phyloP scores from a whole-genome alignment of 2,888 invertebrate species.

The Morpho achilles region DNA sequence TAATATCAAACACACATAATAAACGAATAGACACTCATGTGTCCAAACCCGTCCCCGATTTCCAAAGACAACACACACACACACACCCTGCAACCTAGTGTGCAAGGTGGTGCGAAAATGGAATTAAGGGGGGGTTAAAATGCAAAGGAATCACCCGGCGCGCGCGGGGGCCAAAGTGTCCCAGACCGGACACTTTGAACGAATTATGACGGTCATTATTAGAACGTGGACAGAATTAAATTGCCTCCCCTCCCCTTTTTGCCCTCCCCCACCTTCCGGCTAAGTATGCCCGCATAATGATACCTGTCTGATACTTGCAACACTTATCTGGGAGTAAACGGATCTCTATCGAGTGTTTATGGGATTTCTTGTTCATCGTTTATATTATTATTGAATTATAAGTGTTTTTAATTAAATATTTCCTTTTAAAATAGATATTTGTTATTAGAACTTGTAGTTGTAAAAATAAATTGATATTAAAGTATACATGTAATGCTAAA shows the following conservation, averaged over 20 bases:
- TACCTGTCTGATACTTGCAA: constrained; percentile 71
- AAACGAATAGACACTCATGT: background rate
- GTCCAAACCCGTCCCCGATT: constrained; percentile 16
- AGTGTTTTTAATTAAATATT: too few relatives aligned
- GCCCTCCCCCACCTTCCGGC: constrained; percentile 53
- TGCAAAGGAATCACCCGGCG: constrained; percentile 74
- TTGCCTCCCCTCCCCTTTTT: constrained; percentile 66
- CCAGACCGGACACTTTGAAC: constrained; percentile 81
- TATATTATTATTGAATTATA: background rate
- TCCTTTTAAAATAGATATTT: too few relatives aligned
- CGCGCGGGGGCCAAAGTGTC: constrained; percentile 64
- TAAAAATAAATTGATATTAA: too few relatives aligned
- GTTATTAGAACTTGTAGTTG: too few relatives aligned
- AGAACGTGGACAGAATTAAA: constrained; percentile 82
- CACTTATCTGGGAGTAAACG: constrained; percentile 51
- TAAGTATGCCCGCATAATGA: constrained; percentile 76
- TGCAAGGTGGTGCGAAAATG: constrained; percentile 78
- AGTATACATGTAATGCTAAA: too few relatives aligned
- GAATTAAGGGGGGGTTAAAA: constrained; percentile 67
- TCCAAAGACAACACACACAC: constrained; percentile 21
- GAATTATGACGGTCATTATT: constrained; percentile 82
- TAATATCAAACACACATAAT: background rate
- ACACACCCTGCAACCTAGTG: constrained; percentile 45
- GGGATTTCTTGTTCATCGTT: background rate
- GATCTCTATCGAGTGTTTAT: constrained; percentile 10